Evolutionary conservation across 2,797 vertebrate species (phyloP).

Genomic region (Gallinago stenura): DNA sequence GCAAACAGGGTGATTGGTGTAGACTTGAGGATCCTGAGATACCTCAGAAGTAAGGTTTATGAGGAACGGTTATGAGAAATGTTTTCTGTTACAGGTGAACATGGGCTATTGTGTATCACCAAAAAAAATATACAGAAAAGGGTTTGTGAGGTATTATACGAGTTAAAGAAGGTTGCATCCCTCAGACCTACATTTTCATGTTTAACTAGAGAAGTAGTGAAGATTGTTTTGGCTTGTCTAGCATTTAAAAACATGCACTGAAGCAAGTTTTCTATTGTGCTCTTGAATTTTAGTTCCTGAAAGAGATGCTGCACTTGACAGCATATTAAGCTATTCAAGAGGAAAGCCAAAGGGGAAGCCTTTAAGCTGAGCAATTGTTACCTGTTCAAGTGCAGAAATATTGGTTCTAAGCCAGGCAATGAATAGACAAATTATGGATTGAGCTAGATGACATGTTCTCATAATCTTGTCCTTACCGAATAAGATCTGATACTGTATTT

Average conservation of each 20-base stretch:
- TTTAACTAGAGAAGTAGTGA: not conserved
- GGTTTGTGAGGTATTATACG: not conserved
- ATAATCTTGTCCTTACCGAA: not conserved
- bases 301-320: not conserved
- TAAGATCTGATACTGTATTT: not conserved
- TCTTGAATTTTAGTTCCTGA: not conserved
- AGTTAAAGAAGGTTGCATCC: not conserved
- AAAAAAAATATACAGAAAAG: not conserved
- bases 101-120: not conserved
- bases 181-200: not conserved
- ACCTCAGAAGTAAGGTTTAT: not conserved
- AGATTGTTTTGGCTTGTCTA: not conserved
- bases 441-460: not conserved
- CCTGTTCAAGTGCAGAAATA: not conserved
- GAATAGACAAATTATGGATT: not conserved
- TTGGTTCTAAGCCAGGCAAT: not conserved
- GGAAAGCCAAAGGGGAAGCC: not conserved
- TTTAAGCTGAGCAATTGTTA: not conserved
- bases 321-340: not conserved
- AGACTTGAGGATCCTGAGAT: not conserved
- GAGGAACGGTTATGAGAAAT: not conserved
- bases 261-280: not conserved
- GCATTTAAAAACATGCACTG: not conserved
- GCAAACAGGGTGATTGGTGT: not conserved
- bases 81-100: not conserved